A percentile compares a stretch with the other conserved stretches of the same genome.
Conservation (phyloP, 1,140 invertebrate genomes). For the Leptoteleia sp. region DNA sequence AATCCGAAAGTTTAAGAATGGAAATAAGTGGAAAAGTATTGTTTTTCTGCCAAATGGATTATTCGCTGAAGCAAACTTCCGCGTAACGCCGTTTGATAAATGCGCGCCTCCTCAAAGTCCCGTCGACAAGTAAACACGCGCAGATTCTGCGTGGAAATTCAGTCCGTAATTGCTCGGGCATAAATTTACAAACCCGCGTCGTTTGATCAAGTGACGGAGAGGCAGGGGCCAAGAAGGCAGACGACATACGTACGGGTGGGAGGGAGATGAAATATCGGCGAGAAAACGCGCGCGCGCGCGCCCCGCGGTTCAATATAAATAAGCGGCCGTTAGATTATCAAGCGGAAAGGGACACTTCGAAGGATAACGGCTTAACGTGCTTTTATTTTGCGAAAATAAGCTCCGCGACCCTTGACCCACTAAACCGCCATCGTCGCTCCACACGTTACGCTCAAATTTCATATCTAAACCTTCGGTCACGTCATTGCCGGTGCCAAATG, state of each 20-base stretch:
- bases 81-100: conserved; percentile 14
- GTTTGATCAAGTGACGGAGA: conserved; percentile 26
- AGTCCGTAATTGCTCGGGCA: conserved; percentile 25
- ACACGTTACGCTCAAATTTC: conserved; percentile 50
- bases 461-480: conserved; percentile 56
- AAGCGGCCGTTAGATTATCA: conserved; percentile 5
- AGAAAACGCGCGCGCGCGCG: background rate
- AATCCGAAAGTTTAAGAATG: too few relatives aligned
- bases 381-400: conserved; percentile 60
- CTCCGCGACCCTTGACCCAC: conserved; percentile 71
- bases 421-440: conserved; percentile 37
- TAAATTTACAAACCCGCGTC: conserved; percentile 32
- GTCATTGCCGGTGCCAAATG: conserved; percentile 47
- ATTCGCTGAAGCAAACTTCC: too few relatives aligned
- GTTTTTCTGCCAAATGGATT: too few relatives aligned
- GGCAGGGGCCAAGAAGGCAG: background rate
- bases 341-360: conserved; percentile 8
- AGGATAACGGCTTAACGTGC: too few relatives aligned
- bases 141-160: conserved; percentile 25
- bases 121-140: conserved; percentile 12
- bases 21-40: too few relatives aligned
- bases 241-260: background rate
- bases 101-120: conserved; percentile 8
- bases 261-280: conserved; percentile 9
- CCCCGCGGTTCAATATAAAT: conserved; percentile 18